Percentiles rank a stretch among this genome's conserved stretches.
Conservation (phyloP, 2,888 invertebrate species). For the Phlogophora meticulosa region DNA sequence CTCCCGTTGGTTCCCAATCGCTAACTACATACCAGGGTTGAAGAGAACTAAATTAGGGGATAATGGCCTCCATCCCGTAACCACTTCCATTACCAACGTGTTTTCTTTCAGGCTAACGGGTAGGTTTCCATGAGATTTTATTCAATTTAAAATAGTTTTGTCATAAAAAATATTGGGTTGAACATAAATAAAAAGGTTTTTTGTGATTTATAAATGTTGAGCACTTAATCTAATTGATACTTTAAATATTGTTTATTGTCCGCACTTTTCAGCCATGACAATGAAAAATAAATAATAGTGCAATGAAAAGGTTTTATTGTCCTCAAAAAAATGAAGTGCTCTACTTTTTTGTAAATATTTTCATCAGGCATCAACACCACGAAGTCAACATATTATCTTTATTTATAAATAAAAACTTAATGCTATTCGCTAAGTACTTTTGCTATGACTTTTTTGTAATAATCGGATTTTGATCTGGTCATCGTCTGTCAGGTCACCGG, state of each 20-base stretch:
- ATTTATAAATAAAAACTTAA: too few species aligned
- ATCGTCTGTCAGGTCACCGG: too few species aligned
- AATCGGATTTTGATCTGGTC: too few species aligned
- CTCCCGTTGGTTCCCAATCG: conserved; percentile 65
- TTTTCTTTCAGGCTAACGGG: neutral
- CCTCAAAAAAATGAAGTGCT: conserved; percentile 18
- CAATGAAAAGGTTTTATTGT: conserved; percentile 27
- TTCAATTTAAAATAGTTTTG: neutral
- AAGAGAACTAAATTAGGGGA: conserved; percentile 61
- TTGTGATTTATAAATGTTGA: neutral
- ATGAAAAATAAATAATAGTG: conserved; percentile 13
- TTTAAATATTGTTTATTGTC: conserved; percentile 9
- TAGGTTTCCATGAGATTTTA: neutral
- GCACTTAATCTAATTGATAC: conserved; percentile 16
- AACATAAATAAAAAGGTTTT: neutral
- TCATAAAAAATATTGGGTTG: neutral
- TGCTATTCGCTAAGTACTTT: too few species aligned
- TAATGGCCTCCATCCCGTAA: conserved; percentile 21
- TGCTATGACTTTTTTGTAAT: too few species aligned
- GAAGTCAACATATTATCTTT: conserved; percentile 27
- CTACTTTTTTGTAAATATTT: conserved; percentile 22
- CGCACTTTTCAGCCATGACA: neutral
- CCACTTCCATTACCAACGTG: neutral
- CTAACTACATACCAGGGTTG: conserved; percentile 61
- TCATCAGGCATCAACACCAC: conserved; percentile 14